phyloP scores from a whole-genome alignment of 2,888 invertebrate species.

The Dusona sp. region DNA sequence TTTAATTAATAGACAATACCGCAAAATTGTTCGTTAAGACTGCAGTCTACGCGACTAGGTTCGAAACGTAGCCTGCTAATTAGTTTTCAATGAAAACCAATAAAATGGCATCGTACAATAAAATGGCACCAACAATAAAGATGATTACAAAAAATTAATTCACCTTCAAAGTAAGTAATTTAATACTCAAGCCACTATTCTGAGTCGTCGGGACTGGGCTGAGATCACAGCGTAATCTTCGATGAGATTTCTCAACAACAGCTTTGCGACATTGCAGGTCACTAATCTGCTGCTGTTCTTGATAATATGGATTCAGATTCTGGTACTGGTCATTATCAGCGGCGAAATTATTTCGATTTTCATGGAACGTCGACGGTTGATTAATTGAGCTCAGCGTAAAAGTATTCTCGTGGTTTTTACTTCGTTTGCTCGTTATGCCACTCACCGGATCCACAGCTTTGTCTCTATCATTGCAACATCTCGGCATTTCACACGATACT shows the following conservation, averaged over 20 bases:
- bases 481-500: slow-evolving; percentile 83
- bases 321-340: slow-evolving; percentile 74
- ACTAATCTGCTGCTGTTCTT: slow-evolving; percentile 50
- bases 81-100: neutral
- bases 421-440: slow-evolving; percentile 77
- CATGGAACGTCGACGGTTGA: slow-evolving; percentile 77
- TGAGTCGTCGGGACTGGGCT: slow-evolving; percentile 83
- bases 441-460: slow-evolving; percentile 83
- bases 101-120: neutral
- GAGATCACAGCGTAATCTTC: slow-evolving; percentile 82
- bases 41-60: too few relatives aligned
- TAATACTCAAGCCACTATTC: slow-evolving; percentile 80
- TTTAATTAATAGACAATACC: too few relatives aligned
- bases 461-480: slow-evolving; percentile 84
- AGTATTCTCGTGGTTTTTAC: slow-evolving; percentile 77
- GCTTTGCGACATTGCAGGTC: slow-evolving; percentile 59
- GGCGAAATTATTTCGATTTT: slow-evolving; percentile 79
- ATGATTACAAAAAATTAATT: slow-evolving; percentile 28
- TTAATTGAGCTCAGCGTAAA: slow-evolving; percentile 73
- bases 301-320: slow-evolving; percentile 55
- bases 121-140: neutral
- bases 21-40: too few relatives aligned
- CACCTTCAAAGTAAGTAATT: slow-evolving; percentile 82
- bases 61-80: neutral
- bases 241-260: slow-evolving; percentile 81